phyloP scores from a whole-genome alignment of 1,140 invertebrate genomes.

The Cephus cinctus region DNA sequence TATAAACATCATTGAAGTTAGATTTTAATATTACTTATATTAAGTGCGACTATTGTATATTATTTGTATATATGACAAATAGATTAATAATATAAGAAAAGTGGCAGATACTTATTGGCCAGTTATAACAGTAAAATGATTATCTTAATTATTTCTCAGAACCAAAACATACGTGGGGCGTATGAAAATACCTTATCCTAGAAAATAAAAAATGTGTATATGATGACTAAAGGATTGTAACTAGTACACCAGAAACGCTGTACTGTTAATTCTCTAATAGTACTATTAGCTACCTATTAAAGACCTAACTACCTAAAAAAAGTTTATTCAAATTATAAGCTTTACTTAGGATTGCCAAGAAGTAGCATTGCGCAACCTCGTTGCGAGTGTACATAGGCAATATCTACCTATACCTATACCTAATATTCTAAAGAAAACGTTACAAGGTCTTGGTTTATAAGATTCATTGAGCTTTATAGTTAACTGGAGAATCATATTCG shows the following conservation, averaged over 20 bases:
- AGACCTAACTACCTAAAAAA: slow-evolving; percentile 36
- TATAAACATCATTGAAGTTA: slow-evolving; percentile 34
- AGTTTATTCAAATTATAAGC: slow-evolving; percentile 41
- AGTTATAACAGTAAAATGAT: slow-evolving; percentile 44
- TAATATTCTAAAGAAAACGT: slow-evolving; percentile 34
- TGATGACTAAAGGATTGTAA: slow-evolving; percentile 5
- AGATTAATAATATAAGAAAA: slow-evolving; percentile 47
- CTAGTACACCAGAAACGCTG: slow-evolving; percentile 15
- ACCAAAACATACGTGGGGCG: slow-evolving; percentile 37
- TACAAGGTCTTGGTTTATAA: slow-evolving; percentile 29
- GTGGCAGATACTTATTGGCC: slow-evolving; percentile 49
- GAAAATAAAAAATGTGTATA: slow-evolving; percentile 19
- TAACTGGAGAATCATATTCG: neutral
- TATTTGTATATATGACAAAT: slow-evolving; percentile 46
- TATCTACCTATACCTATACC: slow-evolving; percentile 34
- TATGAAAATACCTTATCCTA: slow-evolving; percentile 34
- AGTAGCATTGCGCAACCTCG: slow-evolving; percentile 27
- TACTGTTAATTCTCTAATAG: slow-evolving; percentile 33
- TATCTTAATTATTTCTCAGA: slow-evolving; percentile 45
- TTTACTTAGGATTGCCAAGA: slow-evolving; percentile 41
- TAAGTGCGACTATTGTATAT: slow-evolving; percentile 42
- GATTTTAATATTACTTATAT: slow-evolving; percentile 41
- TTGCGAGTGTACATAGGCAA: slow-evolving; percentile 38
- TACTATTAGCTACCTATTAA: slow-evolving; percentile 39
- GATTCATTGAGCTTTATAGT: slow-evolving; percentile 4